These are phyloP conservation scores for Fulmarus glacialis DNA, from an alignment of 2,113 vertebrate species.

Conservation along the genomic window DNA sequence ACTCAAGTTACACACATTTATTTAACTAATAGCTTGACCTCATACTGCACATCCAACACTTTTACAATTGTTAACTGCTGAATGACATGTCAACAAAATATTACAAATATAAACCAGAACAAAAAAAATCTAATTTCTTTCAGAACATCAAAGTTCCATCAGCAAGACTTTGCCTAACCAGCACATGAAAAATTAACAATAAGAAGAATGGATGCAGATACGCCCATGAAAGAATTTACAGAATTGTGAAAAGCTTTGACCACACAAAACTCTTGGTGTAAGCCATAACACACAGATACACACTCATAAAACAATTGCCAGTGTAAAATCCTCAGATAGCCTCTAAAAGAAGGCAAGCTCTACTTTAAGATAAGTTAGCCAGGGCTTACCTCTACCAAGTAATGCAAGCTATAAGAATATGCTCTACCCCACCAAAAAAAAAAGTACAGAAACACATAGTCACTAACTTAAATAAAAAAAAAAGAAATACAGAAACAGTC, in stretches of 20 bases:
- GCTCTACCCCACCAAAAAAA: neutral
- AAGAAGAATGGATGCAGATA: neutral
- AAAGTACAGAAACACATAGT: accelerated
- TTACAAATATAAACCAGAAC: neutral
- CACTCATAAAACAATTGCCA: neutral
- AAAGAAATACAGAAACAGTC: neutral
- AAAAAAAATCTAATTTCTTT: neutral
- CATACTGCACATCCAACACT: neutral
- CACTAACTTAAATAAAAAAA: neutral
- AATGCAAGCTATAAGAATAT: neutral
- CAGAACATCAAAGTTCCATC: neutral
- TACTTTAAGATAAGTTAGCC: neutral
- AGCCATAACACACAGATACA: neutral
- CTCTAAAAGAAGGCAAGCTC: neutral
- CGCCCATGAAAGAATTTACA: accelerated
- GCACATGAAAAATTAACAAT: neutral
- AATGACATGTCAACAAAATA: neutral
- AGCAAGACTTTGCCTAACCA: neutral
- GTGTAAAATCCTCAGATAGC: neutral
- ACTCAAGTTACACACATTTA: neutral
- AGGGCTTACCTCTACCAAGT: neutral
- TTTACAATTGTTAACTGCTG: neutral
- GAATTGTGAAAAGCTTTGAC: neutral
- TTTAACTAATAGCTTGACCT: neutral
- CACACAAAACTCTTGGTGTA: neutral